phyloP scores from a whole-genome alignment of 2,888 invertebrate genomes.

The Carcina quercana region DNA sequence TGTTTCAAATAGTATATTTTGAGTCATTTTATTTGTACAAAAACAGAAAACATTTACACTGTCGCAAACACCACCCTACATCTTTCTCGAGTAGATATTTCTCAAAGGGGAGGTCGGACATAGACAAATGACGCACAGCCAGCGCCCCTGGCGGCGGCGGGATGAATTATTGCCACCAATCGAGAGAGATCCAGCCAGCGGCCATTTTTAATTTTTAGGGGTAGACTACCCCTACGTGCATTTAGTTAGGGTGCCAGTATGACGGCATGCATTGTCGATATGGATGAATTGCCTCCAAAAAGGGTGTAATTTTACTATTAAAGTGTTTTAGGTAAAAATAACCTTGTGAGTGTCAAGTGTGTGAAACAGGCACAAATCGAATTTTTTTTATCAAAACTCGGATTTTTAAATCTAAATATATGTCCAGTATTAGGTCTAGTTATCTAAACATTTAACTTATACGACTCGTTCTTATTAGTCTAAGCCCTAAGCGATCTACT shows the following conservation, averaged over 20 bases:
- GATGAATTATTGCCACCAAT: conserved; percentile 68
- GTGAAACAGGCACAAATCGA: no score
- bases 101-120: conserved; percentile 48
- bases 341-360: no score
- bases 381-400: no score
- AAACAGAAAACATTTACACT: conserved; percentile 32
- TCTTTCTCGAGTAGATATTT: conserved; percentile 54
- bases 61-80: conserved; percentile 42
- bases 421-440: no score
- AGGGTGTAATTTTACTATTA: not conserved
- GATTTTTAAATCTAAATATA: no score
- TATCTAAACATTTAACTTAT: no score
- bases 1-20: no score
- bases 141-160: conserved; percentile 50
- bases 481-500: no score
- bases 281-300: no score
- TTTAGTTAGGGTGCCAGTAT: conserved; percentile 41
- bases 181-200: conserved; percentile 59
- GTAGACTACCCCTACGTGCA: conserved; percentile 51
- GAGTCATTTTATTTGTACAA: no score
- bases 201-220: conserved; percentile 74
- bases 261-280: no score
- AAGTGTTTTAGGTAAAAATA: not conserved
- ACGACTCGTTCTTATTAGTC: no score
- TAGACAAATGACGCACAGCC: conserved; percentile 63